Evolutionary conservation across 2,888 invertebrate species (phyloP), one percentile per base, ranked within the genome.

Genomic region (Ophion costatus): DNA sequence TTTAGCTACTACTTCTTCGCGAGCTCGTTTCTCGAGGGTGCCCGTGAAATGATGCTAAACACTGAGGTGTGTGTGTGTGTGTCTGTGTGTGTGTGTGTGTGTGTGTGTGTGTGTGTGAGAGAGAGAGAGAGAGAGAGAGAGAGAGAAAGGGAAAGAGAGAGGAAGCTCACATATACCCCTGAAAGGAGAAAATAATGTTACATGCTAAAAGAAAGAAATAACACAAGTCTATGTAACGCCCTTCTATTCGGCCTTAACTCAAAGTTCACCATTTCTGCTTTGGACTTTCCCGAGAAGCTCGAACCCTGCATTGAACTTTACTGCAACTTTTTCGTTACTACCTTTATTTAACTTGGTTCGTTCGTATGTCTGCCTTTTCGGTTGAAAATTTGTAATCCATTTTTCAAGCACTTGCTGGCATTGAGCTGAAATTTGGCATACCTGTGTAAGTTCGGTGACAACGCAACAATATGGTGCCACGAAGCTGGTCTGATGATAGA

Each of bases 181-280:
- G 66, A 66, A 76, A 76, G 22, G 20, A 71, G 79, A 75, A 83
- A 83, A 83, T 83, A 80, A 80, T 75, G 80, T 83, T 83, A 76
- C 70, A 64, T 51, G 22, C 64, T 66, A 38, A 66, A 66, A 66
- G 33, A 66, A 57, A 66, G 38, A 76, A 66, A 17, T n/a, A 57
- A 45, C 29, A 56, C 56, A 56, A 14, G 56, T 42, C 45, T 64
- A 45, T 51, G 66, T 66, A 63, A 56, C 38, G 66, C 29, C 20
- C 45, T 33, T 38, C 14, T 29, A 33, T 63, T 22, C 11, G 20
- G 42, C 20, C 67, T 10, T 22, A 33, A 76, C 33, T 76, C 66
- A 33, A 66, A 76, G 56, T 56, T 56, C 66, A 45, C 67, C 42
- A 22, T 67, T 42, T 42, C 14, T 42, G 22, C 4, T 67, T 38